Evolutionary conservation across 2,113 vertebrate genomes (phyloP).

Genomic region (Geococcyx californianus): DNA sequence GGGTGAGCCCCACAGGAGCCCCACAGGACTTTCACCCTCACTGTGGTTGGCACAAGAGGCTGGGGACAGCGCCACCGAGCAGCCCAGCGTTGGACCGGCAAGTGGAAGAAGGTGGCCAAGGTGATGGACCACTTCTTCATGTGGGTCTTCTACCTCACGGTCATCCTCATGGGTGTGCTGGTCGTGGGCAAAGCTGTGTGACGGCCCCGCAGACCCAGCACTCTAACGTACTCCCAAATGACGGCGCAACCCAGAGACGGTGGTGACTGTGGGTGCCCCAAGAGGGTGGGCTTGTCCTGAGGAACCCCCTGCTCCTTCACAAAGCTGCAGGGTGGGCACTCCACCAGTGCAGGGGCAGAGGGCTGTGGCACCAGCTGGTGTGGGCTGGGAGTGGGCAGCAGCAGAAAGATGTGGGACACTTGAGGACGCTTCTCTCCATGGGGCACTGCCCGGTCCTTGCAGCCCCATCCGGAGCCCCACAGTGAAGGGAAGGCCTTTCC

Average conservation of each 20-base stretch:
- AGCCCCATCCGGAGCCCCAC: neutral
- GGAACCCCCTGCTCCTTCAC: accelerated
- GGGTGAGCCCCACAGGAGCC: no score
- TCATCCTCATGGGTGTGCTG: constrained; percentile 88
- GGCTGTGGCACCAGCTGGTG: neutral
- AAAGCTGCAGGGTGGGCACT: neutral
- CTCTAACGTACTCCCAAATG: accelerated
- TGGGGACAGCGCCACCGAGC: constrained; percentile 81
- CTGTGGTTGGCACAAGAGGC: no score
- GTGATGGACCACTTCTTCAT: constrained; percentile 92
- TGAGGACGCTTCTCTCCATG: neutral
- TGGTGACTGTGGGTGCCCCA: accelerated
- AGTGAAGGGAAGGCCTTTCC: no score
- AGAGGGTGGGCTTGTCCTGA: accelerated
- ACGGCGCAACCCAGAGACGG: accelerated
- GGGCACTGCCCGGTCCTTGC: neutral
- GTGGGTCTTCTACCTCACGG: constrained; percentile 91
- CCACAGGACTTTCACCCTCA: no score
- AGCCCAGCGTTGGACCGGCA: constrained; percentile 76
- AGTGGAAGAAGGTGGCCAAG: constrained; percentile 90
- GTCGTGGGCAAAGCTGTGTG: constrained; percentile 84
- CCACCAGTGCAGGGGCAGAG: accelerated
- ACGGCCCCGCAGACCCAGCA: neutral
- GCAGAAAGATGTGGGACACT: no score
- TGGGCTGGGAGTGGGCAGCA: neutral